A percentile compares a stretch with the other conserved stretches of the same genome.
These are phyloP conservation scores for Circaetus cinerascens DNA, from an alignment of 2,113 vertebrate species.

Conservation along the genomic window DNA sequence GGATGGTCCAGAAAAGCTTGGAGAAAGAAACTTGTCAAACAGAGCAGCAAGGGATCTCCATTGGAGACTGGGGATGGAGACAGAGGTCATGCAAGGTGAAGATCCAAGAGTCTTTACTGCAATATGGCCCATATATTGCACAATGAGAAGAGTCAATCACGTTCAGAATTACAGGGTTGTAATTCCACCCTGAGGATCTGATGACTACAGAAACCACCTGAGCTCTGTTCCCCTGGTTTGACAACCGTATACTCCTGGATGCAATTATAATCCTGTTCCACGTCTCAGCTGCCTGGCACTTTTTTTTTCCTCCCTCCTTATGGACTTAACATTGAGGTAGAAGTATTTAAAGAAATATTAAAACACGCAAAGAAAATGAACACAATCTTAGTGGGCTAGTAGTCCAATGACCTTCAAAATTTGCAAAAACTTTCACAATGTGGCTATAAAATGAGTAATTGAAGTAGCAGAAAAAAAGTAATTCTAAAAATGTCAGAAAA, in stretches of 20 bases:
- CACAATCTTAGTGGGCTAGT: background rate
- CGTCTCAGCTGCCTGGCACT: background rate
- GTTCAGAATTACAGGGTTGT: background rate
- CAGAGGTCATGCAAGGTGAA: accelerated
- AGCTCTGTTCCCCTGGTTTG: background rate
- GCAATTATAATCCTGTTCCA: background rate
- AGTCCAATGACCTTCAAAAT: background rate
- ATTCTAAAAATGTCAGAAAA: background rate
- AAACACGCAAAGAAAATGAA: background rate
- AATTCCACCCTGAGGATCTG: background rate
- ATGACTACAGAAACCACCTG: background rate
- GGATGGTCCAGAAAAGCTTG: background rate
- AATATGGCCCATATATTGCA: background rate
- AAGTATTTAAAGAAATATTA: background rate
- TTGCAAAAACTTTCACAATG: background rate
- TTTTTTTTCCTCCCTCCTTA: background rate
- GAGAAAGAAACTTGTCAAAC: background rate
- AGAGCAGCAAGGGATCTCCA: background rate
- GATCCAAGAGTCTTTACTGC: background rate
- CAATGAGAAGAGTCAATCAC: background rate
- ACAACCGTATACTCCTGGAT: background rate
- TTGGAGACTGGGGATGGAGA: background rate
- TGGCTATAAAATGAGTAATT: background rate
- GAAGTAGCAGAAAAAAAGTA: background rate
- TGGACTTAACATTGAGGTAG: conserved; percentile 22